phyloP scores from a whole-genome alignment of 2,113 vertebrate genomes.

The Hypocryptadius cinnamomeus region DNA sequence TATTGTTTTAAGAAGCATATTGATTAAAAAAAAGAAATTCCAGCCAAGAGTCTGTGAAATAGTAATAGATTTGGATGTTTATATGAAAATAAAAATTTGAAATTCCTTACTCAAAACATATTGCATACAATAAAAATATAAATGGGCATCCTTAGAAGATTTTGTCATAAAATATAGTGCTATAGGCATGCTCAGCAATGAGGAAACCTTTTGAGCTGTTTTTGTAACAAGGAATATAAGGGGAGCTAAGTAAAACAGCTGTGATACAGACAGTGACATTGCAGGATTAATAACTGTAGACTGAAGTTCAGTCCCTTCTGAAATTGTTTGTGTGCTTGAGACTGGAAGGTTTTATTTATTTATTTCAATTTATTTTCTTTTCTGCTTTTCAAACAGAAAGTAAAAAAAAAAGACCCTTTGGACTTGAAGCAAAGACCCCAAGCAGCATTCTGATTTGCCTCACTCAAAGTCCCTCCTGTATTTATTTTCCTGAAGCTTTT shows the following conservation, averaged over 20 bases:
- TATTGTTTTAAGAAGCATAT: not conserved
- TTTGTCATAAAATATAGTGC: not conserved
- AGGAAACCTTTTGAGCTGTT: not conserved
- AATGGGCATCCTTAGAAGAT: not conserved
- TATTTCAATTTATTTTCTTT: constrained; percentile 45
- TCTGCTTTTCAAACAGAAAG: constrained; percentile 43
- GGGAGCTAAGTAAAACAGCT: not conserved
- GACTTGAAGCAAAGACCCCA: constrained; percentile 58
- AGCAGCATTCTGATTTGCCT: constrained; percentile 63
- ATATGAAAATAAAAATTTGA: not conserved
- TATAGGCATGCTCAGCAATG: not conserved
- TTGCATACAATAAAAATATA: not conserved
- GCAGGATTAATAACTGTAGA: constrained; percentile 33
- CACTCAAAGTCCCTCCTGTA: constrained; percentile 53
- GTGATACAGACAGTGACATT: not conserved
- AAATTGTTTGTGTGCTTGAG: constrained; percentile 13
- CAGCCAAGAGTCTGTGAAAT: not conserved
- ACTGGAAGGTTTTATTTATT: constrained; percentile 47
- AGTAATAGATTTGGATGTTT: not conserved
- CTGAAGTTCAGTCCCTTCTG: constrained; percentile 39
- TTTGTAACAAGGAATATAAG: not conserved
- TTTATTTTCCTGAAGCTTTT: constrained; percentile 64
- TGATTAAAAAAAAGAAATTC: not conserved
- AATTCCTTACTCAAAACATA: not conserved
- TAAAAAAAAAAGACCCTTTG: constrained; percentile 29